A percentile compares a stretch with the other conserved stretches of the same genome.
Evolutionary conservation across 2,113 vertebrate genomes (phyloP).

Genomic region (Scophthalmus maximus): DNA sequence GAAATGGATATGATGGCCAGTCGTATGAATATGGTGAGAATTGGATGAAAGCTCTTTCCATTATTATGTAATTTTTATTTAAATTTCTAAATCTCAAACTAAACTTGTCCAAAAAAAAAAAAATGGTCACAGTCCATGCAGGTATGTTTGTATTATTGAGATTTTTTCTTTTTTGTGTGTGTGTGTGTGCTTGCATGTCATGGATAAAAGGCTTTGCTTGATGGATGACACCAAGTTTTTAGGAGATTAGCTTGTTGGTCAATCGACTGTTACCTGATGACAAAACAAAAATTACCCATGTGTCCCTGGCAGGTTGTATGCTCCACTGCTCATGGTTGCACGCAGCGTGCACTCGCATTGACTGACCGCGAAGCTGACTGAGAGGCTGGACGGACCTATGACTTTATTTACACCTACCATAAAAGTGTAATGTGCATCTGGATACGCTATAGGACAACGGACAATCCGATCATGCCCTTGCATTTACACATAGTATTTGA

Average conservation of each 20-base stretch:
- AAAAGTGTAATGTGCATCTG: slow-evolving; percentile 65
- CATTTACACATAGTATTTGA: slow-evolving; percentile 58
- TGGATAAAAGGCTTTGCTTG: slow-evolving; percentile 49
- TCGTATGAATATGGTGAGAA: too few species aligned
- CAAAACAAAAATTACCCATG: slow-evolving; percentile 58
- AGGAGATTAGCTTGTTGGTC: slow-evolving; percentile 50
- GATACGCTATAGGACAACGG: slow-evolving; percentile 54
- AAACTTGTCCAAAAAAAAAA: not conserved
- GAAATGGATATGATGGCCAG: too few species aligned
- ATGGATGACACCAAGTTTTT: slow-evolving; percentile 46
- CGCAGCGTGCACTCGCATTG: slow-evolving; percentile 2
- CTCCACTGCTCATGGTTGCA: slow-evolving; percentile 31
- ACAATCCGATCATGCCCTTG: slow-evolving; percentile 59
- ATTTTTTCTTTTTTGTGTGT: too few species aligned
- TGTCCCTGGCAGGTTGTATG: slow-evolving; percentile 51
- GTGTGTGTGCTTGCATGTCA: slow-evolving; percentile 31
- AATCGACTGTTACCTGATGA: slow-evolving; percentile 54
- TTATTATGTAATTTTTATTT: too few species aligned
- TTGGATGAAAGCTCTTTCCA: too few species aligned
- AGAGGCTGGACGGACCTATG: slow-evolving; percentile 36
- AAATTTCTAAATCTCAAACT: not conserved
- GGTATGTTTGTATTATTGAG: too few species aligned
- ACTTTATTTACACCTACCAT: slow-evolving; percentile 64
- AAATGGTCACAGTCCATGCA: not conserved
- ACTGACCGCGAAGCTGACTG: slow-evolving; percentile 36